These are phyloP conservation scores for Hedychridium roseum DNA, from an alignment of 2,888 invertebrate species.

Conservation along the genomic window DNA sequence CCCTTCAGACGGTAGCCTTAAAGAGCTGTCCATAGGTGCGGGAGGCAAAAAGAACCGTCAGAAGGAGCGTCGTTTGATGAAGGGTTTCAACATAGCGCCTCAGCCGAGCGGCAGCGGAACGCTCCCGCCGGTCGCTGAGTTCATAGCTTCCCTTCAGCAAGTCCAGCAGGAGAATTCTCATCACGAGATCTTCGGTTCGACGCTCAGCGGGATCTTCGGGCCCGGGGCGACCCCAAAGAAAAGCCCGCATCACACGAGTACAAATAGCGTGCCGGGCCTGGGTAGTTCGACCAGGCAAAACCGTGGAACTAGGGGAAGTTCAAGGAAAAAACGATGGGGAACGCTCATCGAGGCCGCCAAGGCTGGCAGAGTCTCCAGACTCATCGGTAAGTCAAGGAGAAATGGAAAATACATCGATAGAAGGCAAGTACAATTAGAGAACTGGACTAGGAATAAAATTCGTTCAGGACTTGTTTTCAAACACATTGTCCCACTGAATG, in stretches of 20 bases:
- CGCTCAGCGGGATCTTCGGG: constrained; percentile 75
- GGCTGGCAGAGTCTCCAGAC: constrained; percentile 79
- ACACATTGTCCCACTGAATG: no score
- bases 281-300: constrained; percentile 42
- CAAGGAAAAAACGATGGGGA: constrained; percentile 82
- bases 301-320: constrained; percentile 42
- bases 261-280: constrained; percentile 57
- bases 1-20: constrained; percentile 52
- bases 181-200: constrained; percentile 74
- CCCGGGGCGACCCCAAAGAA: constrained; percentile 65
- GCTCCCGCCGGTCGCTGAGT: constrained; percentile 81
- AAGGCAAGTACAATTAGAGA: no score
- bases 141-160: constrained; percentile 78
- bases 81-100: constrained; percentile 90
- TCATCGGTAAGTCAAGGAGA: constrained; percentile 74
- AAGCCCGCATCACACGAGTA: constrained; percentile 61
- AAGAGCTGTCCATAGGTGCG: constrained; percentile 70
- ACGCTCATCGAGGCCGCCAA: constrained; percentile 88
- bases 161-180: constrained; percentile 66
- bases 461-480: no score
- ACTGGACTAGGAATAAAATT: no score
- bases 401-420: no score
- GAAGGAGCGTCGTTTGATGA: constrained; percentile 91
- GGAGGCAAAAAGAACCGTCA: constrained; percentile 94
- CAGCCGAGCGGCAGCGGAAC: constrained; percentile 66